These are phyloP conservation scores for Bellardia pandia DNA, from an alignment of 2,888 invertebrate species.

Conservation along the genomic window DNA sequence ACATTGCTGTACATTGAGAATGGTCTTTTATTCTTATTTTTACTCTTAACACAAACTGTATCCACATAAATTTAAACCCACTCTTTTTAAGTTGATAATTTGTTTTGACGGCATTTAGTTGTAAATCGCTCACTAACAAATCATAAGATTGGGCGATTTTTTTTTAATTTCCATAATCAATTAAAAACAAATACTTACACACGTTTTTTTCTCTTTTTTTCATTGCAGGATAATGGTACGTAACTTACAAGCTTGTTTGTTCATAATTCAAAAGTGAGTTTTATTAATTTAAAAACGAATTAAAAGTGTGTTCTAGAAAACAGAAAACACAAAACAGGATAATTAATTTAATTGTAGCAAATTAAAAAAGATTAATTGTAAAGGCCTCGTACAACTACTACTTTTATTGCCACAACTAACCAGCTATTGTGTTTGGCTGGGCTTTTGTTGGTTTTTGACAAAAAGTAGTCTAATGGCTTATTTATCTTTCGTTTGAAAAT, in stretches of 20 bases:
- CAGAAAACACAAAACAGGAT: slow-evolving; percentile 20
- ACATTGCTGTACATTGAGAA: too few relatives aligned
- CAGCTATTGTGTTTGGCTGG: slow-evolving; percentile 17
- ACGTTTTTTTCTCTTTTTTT: not conserved
- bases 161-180: slow-evolving; percentile 45
- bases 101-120: slow-evolving; percentile 31
- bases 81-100: slow-evolving; percentile 30
- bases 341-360: slow-evolving; percentile 64
- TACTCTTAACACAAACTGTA: not conserved
- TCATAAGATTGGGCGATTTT: not conserved
- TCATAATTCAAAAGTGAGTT: not conserved
- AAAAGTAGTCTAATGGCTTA: slow-evolving; percentile 68
- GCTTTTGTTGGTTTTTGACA: slow-evolving; percentile 48
- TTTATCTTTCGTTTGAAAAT: slow-evolving; percentile 67
- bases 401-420: not conserved
- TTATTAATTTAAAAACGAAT: slow-evolving; percentile 24
- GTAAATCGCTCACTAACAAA: not conserved
- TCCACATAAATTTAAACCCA: slow-evolving; percentile 51
- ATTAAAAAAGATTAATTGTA: slow-evolving; percentile 41
- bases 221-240: slow-evolving; percentile 37
- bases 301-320: not conserved
- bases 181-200: slow-evolving; percentile 35
- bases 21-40: too few relatives aligned
- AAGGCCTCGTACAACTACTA: slow-evolving; percentile 6
- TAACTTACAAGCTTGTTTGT: not conserved